Base-by-base conservation (phyloP, 1,140 invertebrate species). In the Sycobia sp. region DNA sequence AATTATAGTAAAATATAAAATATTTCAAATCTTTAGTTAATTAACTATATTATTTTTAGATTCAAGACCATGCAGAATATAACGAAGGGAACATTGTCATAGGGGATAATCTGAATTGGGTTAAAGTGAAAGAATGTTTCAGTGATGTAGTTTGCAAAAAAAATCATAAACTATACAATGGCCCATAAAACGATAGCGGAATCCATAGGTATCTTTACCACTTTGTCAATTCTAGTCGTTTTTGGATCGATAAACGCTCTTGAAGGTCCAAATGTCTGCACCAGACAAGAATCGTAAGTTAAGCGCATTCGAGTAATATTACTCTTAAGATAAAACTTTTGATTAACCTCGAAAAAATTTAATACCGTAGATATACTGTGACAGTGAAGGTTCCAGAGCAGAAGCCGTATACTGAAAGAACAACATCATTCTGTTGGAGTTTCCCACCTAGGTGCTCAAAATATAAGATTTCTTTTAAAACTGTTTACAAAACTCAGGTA, bases 401-500 rank as follows among this genome's bases (percentile, higher is more conserved):
- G 70, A 88, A 92, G 75, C 90, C 92, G 1, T 92, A 91, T 69
- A 90, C 93, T 79, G 86, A 90, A 38, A 86, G 91, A 46, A 89
- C 89, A 58, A 90, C 89, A 67, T 86, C 86, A 0, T 95, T 90
- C 88, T 96, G 94, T 81, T 83, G 93, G 8, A 91, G 86, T 71
- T 84, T 95, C 34, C 93, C 93, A 29, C 91, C 91, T 13, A 84
- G 89, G 73, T 96, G 94, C 79, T 92, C 92, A 36, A 91, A 89
- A 73, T 95, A 94, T 76, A 90, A 86, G 72, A 88, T 94, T 27
- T 86, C 88, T 62, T 89, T 90, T 67, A 87, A 86, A 68, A 86
- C 86, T 14, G 86, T 91, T 2, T 89, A 86, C 71, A 90, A 88
- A 75, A 90, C 85, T 4, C 79, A 88, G 82, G 86, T 87, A 39